Evolutionary conservation across 2,888 invertebrate species (phyloP).

Genomic region (Camptogramma bilineatum): DNA sequence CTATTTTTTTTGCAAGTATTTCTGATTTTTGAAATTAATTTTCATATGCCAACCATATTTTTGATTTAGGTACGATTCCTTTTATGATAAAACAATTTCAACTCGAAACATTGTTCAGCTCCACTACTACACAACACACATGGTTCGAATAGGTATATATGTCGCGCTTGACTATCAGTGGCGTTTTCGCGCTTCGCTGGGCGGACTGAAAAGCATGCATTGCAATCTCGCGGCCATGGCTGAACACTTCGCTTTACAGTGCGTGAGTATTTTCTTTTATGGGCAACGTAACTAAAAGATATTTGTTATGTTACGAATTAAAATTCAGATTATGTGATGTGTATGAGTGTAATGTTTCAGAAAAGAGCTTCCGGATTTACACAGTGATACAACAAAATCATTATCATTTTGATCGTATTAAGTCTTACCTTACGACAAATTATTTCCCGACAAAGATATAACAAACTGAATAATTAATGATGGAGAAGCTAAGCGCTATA

Average conservation of each 20-base stretch:
- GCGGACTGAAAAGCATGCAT: constrained; percentile 66
- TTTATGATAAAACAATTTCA: constrained; percentile 10
- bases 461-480: no score
- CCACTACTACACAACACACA: neutral
- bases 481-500: no score
- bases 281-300: constrained; percentile 14
- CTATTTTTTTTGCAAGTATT: no score
- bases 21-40: no score
- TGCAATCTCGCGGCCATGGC: constrained; percentile 67
- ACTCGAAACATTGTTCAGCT: constrained; percentile 19
- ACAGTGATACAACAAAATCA: no score
- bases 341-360: no score
- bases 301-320: neutral
- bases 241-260: constrained; percentile 64
- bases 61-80: neutral
- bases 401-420: no score
- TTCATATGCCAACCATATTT: neutral
- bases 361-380: no score
- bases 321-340: no score
- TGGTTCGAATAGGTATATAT: constrained; percentile 3
- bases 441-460: no score
- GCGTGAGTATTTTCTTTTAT: constrained; percentile 48
- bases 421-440: no score
- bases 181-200: constrained; percentile 68
- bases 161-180: constrained; percentile 36